Evolutionary conservation across 2,797 vertebrate genomes (phyloP), one percentile per base, ranked within the genome.

Genomic region (Coracias cyanogaster): DNA sequence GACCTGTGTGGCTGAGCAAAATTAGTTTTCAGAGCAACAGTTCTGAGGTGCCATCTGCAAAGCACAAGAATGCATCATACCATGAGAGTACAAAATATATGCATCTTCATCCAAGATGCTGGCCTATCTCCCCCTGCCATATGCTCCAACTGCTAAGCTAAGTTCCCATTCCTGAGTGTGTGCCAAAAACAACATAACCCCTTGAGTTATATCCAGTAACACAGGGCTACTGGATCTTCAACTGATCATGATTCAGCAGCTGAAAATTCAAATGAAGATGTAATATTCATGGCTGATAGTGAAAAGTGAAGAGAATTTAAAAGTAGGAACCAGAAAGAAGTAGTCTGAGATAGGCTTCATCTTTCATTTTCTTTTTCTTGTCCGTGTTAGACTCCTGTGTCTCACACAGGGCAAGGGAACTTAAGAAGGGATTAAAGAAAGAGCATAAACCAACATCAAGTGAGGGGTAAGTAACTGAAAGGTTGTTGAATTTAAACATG

Each of bases 31-130:
- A 72, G 81, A 91, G 62, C 52, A 86, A 90, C 80, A 41, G 18
- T 90, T 93, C 84, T 33, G 76, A 94, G 74, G 80, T 92, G 66
- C 93, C 95, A 95, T 94, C 93, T 94, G 94, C 90, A 96, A 96
- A 91, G 73, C 94, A 96, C 49, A 96, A 96, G 95, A 96, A 97
- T 96, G 95, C 94, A 92, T 95, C 81, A 88, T 94, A 95, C 71
- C 89, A 87, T 84, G 90, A 96, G 91, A 96, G 89, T 92, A 91
- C 95, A 92, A 91, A 95, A 89, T 69, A 70, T 69, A 93, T 86
- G 94, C 82, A 58, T 93, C 91, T 81, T 90, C 90, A 91, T 96
- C 86, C 87, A 95, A 93, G 94, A 96, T 49, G 69, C 93, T 94
- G 93, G 92, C 90, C 94, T 96, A 95, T 96, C 94, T 97, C 84